These are phyloP conservation scores for Syngnathus typhle DNA, from an alignment of 2,113 vertebrate genomes.

Conservation along the genomic window DNA sequence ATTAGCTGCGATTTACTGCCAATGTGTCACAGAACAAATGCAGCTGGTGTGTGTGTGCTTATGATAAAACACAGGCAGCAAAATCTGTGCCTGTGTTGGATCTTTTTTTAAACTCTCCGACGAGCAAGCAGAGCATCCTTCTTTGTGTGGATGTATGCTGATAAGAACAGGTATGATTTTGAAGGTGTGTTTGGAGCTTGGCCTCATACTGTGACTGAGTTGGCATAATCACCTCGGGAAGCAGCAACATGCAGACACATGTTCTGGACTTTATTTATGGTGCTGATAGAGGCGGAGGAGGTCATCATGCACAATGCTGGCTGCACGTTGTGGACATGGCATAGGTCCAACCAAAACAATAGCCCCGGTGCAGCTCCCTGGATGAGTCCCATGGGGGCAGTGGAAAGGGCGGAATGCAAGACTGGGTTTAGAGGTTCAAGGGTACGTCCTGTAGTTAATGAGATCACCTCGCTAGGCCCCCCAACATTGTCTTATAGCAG, in stretches of 20 bases:
- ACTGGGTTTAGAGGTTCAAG: conserved; percentile 61
- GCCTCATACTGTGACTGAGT: conserved; percentile 34
- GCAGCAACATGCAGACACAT: conserved; percentile 51
- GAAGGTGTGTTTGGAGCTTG: conserved; percentile 33
- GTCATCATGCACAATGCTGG: conserved; percentile 29
- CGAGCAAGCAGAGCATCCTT: conserved; percentile 2
- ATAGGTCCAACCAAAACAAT: conserved; percentile 56
- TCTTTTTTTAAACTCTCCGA: neutral
- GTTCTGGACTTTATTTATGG: conserved; percentile 41
- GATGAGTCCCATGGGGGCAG: conserved; percentile 49
- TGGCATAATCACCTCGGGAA: conserved; percentile 57
- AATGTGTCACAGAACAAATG: conserved; percentile 28
- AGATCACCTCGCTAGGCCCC: conserved; percentile 54
- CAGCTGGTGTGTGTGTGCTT: conserved; percentile 14
- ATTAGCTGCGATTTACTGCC: conserved; percentile 35
- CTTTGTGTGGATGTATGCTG: conserved; percentile 14
- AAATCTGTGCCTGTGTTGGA: conserved; percentile 5
- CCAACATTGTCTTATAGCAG: conserved; percentile 28
- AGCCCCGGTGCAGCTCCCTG: conserved; percentile 45
- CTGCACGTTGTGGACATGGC: conserved; percentile 37
- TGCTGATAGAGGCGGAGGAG: conserved; percentile 13
- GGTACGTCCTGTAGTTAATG: conserved; percentile 65
- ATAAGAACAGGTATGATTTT: conserved; percentile 36
- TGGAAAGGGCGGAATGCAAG: conserved; percentile 46
- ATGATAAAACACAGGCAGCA: conserved; percentile 1